These are phyloP conservation scores for Pomatostomus ruficeps DNA, from an alignment of 2,113 vertebrate genomes.

Conservation along the genomic window DNA sequence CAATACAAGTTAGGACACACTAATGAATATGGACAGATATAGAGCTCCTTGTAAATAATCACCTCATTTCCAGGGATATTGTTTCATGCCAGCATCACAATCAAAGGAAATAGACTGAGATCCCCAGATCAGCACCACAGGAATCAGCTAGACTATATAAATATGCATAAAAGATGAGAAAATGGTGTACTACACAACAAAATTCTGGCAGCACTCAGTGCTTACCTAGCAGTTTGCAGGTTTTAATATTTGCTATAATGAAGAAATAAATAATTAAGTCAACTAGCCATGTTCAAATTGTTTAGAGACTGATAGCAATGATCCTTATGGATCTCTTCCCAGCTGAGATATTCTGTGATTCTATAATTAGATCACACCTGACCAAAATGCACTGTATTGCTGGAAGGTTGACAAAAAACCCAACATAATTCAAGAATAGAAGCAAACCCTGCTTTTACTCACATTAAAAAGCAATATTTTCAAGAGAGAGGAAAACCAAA, in stretches of 20 bases:
- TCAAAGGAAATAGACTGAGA: not conserved
- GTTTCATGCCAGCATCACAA: not conserved
- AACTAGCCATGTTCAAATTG: not conserved
- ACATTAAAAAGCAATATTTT: not conserved
- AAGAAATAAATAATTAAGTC: slow-evolving; percentile 25
- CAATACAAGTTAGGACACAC: not conserved
- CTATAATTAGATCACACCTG: not conserved
- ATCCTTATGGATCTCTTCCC: not conserved
- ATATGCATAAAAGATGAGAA: not conserved
- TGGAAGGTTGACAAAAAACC: not conserved
- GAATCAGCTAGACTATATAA: slow-evolving; percentile 11
- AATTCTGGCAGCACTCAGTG: not conserved
- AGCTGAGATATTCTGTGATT: not conserved
- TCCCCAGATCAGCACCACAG: not conserved
- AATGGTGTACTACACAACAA: not conserved
- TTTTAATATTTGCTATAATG: not conserved
- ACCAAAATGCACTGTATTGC: not conserved
- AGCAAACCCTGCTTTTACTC: not conserved
- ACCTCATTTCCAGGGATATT: not conserved
- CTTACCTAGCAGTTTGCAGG: not conserved
- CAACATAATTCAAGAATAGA: not conserved
- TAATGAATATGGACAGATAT: not conserved
- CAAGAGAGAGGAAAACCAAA: not conserved
- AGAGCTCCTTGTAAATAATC: slow-evolving; percentile 22
- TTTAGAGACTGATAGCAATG: not conserved